phyloP scores from a whole-genome alignment of 2,113 vertebrate species.

The Poeciliopsis retropinna region DNA sequence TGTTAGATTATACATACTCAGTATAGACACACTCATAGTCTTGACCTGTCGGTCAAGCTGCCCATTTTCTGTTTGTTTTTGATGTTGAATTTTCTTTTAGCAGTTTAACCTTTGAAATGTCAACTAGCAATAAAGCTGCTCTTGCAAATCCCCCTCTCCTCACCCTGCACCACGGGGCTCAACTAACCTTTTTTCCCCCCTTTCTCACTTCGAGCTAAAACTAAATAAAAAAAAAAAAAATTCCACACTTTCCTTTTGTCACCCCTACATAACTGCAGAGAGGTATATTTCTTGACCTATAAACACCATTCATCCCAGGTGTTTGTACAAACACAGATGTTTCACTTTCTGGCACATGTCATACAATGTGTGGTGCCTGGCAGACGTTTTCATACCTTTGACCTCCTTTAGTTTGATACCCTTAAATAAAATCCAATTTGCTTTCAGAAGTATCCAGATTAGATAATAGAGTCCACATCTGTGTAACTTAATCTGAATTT shows the following conservation, averaged over 20 bases:
- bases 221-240: conserved; percentile 60
- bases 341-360: conserved; percentile 17
- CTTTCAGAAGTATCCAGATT: background rate
- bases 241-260: conserved; percentile 40
- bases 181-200: conserved; percentile 74
- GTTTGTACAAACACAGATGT: conserved; percentile 7
- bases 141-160: conserved; percentile 68
- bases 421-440: background rate
- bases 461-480: background rate
- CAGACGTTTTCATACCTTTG: background rate
- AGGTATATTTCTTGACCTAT: conserved; percentile 45
- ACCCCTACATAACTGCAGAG: conserved; percentile 6
- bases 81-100: conserved; percentile 81
- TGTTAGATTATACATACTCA: conserved; percentile 38
- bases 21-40: conserved; percentile 43
- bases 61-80: conserved; percentile 76
- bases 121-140: conserved; percentile 79
- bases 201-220: conserved; percentile 31
- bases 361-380: conserved; percentile 2
- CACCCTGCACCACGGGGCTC: conserved; percentile 71
- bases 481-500: background rate
- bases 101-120: conserved; percentile 87
- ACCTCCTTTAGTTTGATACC: background rate
- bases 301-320: conserved; percentile 25
- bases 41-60: conserved; percentile 65